phyloP scores from a whole-genome alignment of 2,113 vertebrate genomes.

The Dromiciops gliroides region DNA sequence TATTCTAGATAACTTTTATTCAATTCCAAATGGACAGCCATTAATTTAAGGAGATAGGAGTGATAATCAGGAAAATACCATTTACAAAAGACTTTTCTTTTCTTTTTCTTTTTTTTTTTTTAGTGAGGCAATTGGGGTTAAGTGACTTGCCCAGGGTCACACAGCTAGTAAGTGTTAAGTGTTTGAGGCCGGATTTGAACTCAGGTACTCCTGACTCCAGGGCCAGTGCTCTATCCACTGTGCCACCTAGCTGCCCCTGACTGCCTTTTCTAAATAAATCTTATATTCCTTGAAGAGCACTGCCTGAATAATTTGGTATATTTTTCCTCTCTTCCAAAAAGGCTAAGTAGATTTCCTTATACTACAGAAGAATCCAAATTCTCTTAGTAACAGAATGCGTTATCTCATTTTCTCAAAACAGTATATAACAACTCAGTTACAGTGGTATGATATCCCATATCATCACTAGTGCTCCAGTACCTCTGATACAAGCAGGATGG shows the following conservation, averaged over 20 bases:
- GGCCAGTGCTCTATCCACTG: no score
- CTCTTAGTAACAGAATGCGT: not conserved
- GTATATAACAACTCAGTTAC: not conserved
- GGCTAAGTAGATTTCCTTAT: not conserved
- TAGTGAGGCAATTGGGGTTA: no score
- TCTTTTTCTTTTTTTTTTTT: no score
- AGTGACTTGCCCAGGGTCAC: no score
- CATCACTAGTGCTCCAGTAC: not conserved
- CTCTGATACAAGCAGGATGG: not conserved
- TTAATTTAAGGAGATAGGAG: not conserved
- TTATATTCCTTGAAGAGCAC: not conserved
- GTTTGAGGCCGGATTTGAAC: no score
- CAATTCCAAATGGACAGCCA: conserved; percentile 7
- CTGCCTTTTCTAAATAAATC: not conserved
- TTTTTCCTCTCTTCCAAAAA: not conserved
- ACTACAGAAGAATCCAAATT: not conserved
- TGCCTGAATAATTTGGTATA: conserved; percentile 8
- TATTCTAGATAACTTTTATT: not conserved
- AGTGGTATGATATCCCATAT: not conserved
- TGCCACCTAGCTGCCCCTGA: no score
- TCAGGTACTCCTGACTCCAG: no score
- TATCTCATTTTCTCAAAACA: not conserved
- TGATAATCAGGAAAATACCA: not conserved
- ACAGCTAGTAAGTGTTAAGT: no score
- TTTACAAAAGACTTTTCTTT: conserved; percentile 5